These are phyloP conservation scores for Cercopithecus petaurista DNA, from an alignment of 2,797 vertebrate genomes.

Conservation along the genomic window DNA sequence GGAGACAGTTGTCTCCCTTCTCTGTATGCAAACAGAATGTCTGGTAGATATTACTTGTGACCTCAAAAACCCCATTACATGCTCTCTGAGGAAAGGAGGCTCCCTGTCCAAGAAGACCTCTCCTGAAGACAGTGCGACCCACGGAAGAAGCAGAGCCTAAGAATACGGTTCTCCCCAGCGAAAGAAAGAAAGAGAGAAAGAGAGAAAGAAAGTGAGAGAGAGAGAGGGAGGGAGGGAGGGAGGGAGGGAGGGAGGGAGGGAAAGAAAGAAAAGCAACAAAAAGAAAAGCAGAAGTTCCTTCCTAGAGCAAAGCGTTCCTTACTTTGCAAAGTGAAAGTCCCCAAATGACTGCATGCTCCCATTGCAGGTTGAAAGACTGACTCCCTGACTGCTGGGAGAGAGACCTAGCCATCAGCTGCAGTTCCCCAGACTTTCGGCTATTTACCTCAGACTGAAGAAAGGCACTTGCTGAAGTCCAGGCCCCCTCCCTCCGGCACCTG, in stretches of 20 bases:
- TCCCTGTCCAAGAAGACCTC: not conserved
- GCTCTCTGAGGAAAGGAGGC: not conserved
- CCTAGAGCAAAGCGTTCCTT: not conserved
- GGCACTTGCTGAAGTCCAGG: not conserved
- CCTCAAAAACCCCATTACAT: not conserved
- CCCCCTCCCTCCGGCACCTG: not conserved
- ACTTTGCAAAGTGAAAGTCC: not conserved
- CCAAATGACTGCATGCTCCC: rapidly evolving
- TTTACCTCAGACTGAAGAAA: not conserved
- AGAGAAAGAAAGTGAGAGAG: not conserved
- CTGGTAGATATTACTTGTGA: not conserved
- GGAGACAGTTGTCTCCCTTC: not conserved
- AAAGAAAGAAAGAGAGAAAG: not conserved
- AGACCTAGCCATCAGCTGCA: not conserved
- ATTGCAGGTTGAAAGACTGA: not conserved
- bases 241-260: too few relatives aligned
- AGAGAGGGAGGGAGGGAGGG: rapidly evolving
- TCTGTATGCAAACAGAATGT: not conserved
- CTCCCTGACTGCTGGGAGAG: too few relatives aligned
- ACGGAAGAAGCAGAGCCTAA: not conserved
- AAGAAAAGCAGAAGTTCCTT: not conserved
- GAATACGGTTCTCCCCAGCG: not conserved
- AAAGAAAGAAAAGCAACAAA: too few relatives aligned
- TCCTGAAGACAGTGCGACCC: rapidly evolving
- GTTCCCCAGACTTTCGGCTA: not conserved